phyloP scores from a whole-genome alignment of 2,888 invertebrate species.

The Nephrotoma appendiculata region DNA sequence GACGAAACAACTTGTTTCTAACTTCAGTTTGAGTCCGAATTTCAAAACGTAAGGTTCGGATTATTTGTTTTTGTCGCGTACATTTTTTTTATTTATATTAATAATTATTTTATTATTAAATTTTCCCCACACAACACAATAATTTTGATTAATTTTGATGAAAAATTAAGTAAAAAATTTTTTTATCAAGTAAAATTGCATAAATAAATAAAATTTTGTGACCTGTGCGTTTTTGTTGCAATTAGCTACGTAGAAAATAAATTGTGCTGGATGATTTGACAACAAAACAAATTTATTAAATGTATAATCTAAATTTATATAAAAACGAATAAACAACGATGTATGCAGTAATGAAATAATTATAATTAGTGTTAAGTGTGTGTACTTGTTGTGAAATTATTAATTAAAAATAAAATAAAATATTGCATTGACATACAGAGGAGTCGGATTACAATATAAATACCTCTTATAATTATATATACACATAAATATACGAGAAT shows the following conservation, averaged over 20 bases:
- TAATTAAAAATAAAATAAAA: neutral
- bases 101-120: neutral
- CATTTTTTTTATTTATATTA: neutral
- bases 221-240: neutral
- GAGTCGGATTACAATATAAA: neutral
- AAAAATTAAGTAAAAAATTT: neutral
- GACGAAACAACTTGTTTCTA: slow-evolving; percentile 12
- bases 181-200: neutral
- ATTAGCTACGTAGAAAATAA: neutral
- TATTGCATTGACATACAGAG: neutral
- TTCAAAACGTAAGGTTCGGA: slow-evolving; percentile 27
- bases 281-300: neutral
- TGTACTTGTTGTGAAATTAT: neutral
- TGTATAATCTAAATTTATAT: neutral
- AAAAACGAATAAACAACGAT: neutral
- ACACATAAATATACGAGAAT: neutral
- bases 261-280: neutral
- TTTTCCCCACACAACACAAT: neutral
- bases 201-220: neutral
- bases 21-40: slow-evolving; percentile 31
- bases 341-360: neutral
- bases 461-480: neutral
- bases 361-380: neutral
- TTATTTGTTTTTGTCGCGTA: neutral
- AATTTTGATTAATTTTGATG: neutral